Percentiles rank a stretch among this genome's conserved stretches.
These are phyloP conservation scores for Aptenodytes patagonicus DNA, from an alignment of 2,113 vertebrate species.

Conservation along the genomic window DNA sequence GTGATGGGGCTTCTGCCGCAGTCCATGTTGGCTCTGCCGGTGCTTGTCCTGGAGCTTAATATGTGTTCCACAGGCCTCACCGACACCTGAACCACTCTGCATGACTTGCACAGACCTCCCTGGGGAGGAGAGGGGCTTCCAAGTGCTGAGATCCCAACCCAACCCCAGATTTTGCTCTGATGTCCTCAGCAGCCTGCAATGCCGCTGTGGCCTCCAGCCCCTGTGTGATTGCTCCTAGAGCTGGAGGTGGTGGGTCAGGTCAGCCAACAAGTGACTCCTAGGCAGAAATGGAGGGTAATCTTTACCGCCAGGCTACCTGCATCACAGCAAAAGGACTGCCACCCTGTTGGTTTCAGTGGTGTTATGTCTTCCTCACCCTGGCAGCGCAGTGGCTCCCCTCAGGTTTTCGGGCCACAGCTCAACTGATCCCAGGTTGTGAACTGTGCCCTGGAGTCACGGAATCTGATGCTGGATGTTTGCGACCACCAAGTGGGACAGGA, in stretches of 20 bases:
- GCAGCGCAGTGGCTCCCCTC: neutral
- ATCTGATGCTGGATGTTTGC: neutral
- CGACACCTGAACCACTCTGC: accelerated
- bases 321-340: neutral
- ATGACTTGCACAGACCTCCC: neutral
- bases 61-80: neutral
- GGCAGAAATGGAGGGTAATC: neutral
- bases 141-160: neutral
- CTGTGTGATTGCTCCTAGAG: neutral
- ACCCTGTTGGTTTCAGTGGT: neutral
- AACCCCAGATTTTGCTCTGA: neutral
- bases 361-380: neutral
- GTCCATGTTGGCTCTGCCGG: accelerated
- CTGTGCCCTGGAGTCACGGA: accelerated
- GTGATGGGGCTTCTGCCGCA: neutral
- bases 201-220: neutral
- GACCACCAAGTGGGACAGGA: neutral
- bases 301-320: neutral
- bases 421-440: accelerated
- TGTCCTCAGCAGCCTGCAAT: neutral
- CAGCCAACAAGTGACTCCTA: neutral
- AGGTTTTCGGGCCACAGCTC: neutral
- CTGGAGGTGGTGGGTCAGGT: neutral
- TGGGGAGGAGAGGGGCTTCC: neutral
- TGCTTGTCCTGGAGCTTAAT: neutral